Percentiles rank a stretch among this genome's conserved stretches.
Conservation (phyloP, 2,888 invertebrate species). For the Eupeodes luniger region DNA sequence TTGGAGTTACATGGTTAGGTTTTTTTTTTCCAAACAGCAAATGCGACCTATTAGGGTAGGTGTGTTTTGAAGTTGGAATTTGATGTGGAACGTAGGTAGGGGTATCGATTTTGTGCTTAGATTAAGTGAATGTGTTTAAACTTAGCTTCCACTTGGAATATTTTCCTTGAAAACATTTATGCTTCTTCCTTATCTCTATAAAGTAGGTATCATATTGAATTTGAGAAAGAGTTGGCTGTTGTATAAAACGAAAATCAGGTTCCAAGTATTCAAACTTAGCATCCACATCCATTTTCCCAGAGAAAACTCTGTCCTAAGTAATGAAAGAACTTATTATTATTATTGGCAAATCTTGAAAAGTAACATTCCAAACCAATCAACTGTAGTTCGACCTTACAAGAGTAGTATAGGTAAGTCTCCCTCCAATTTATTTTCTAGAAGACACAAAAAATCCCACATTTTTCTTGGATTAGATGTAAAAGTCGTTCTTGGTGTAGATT, state of each 20-base stretch:
- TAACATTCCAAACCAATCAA: constrained; percentile 49
- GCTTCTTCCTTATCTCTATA: too few species aligned
- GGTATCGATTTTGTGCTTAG: too few species aligned
- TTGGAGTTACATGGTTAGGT: not conserved
- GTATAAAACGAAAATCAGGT: not conserved
- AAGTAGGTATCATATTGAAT: too few species aligned
- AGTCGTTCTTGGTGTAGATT: constrained; percentile 27
- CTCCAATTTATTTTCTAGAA: constrained; percentile 8
- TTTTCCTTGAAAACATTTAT: too few species aligned
- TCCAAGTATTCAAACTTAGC: not conserved
- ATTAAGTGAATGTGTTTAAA: too few species aligned
- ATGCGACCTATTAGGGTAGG: too few species aligned
- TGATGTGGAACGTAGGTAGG: too few species aligned
- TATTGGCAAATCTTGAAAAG: constrained; percentile 17
- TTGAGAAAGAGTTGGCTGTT: too few species aligned
- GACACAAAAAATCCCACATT: constrained; percentile 21
- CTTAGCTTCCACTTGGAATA: too few species aligned
- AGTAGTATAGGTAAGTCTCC: not conserved
- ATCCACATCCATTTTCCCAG: not conserved
- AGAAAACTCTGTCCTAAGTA: not conserved
- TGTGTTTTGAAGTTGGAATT: too few species aligned
- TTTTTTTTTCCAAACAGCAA: not conserved
- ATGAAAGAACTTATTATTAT: not conserved
- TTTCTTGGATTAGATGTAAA: constrained; percentile 36
- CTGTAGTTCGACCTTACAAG: constrained; percentile 46